Percentiles rank a stretch among this genome's conserved stretches.
These are phyloP conservation scores for Petrolisthes cinctipes DNA, from an alignment of 2,888 invertebrate species.

Conservation along the genomic window DNA sequence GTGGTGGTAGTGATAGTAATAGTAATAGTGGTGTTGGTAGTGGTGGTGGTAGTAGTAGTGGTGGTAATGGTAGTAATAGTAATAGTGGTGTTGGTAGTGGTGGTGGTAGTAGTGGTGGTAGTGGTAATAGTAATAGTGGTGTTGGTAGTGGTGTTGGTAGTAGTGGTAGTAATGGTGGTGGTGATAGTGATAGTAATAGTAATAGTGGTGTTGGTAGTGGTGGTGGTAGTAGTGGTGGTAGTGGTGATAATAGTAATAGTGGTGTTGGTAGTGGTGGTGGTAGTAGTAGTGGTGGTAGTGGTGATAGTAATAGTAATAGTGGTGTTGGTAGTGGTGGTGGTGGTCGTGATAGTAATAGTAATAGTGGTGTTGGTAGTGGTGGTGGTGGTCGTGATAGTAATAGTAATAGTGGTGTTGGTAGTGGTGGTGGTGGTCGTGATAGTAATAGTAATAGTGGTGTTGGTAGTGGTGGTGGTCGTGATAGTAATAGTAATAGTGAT, in stretches of 20 bases:
- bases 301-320: too few relatives aligned
- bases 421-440: neutral
- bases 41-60: neutral
- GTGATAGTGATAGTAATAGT: neutral
- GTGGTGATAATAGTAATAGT: neutral
- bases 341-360: constrained; percentile 2
- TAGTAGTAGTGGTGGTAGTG: neutral
- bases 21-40: too few relatives aligned
- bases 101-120: constrained; percentile 9
- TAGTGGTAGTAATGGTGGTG: too few relatives aligned
- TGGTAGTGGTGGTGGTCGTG: neutral
- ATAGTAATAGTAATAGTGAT: too few relatives aligned
- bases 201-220: too few relatives aligned
- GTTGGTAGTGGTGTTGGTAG: neutral
- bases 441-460: too few relatives aligned
- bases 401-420: neutral
- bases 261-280: too few relatives aligned
- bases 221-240: neutral
- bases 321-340: neutral
- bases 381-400: too few relatives aligned
- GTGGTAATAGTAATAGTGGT: neutral
- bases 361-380: neutral
- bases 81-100: too few relatives aligned
- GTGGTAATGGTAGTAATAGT: neutral
- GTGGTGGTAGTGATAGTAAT: neutral